Evolutionary conservation across 2,113 vertebrate species (phyloP), one percentile per base, ranked within the genome.

Genomic region (Silurus glanis): DNA sequence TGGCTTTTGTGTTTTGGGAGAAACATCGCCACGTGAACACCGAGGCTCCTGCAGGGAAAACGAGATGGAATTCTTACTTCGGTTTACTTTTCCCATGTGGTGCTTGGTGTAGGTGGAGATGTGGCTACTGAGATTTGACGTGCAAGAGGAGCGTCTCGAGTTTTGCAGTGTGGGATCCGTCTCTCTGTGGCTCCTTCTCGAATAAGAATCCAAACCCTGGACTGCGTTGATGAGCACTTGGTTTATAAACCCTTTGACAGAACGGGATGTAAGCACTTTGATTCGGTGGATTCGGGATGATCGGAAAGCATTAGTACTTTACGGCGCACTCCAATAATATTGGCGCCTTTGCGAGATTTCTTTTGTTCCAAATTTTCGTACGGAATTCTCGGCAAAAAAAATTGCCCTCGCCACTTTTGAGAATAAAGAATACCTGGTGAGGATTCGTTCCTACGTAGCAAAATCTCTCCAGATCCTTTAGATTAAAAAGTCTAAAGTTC

Each of bases 11-110:
- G 86, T 84, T 86, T 85, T 81, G 84, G 78, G 80, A 83, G 86
- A 72, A 90, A 81, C 76, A 83, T 58, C 74, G 89, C 89, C 87
- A 90, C 87, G 86, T 87, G 71, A 89, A 84, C 88, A 82, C 67
- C 71, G 76, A 59, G 53, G 37, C 53, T 85, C 66, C 51, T 80
- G 74, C 56, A 87, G 71, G 55, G 67, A 53, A 83, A 74, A 37
- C 37, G n/a, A 51, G 19, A 62, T 47, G 37, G n/a, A 37, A 58
- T 5, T 37, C 13, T 79, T 55, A 9, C n/a, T 55, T 84, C 19
- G 16, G 66, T 61, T 84, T 56, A 82, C 84, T 75, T 71, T 76
- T 62, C 62, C 56, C 45, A 83, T 37, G 8, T 78, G 7, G 37
- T 75, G 51, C 51, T 55, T 56, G 19, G 61, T 81, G 67, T 62